These are phyloP conservation scores for Antechinus flavipes DNA, from an alignment of 2,113 vertebrate species.

Conservation along the genomic window DNA sequence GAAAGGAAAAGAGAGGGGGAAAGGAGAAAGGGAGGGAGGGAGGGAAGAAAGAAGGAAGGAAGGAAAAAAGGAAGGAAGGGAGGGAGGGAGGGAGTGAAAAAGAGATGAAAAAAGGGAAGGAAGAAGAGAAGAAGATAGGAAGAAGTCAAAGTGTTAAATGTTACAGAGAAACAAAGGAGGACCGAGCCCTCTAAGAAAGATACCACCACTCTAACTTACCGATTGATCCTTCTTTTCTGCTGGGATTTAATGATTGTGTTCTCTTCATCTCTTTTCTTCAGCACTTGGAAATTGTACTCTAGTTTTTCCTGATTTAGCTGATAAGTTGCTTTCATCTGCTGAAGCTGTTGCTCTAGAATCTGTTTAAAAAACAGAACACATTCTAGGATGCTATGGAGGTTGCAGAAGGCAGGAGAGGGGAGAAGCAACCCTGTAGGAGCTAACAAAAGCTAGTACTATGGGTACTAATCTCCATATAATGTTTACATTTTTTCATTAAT, in stretches of 20 bases:
- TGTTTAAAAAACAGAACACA: conserved; percentile 60
- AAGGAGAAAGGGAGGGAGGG: too few relatives aligned
- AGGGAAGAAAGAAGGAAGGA: too few relatives aligned
- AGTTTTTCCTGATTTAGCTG: conserved; percentile 89
- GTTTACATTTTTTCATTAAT: neutral
- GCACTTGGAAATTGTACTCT: conserved; percentile 87
- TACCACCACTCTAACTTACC: conserved; percentile 73
- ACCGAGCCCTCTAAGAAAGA: neutral
- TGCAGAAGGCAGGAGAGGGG: neutral
- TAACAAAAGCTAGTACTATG: neutral
- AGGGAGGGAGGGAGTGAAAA: neutral
- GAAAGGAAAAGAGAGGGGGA: neutral
- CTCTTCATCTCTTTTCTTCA: conserved; percentile 84
- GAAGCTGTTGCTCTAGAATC: conserved; percentile 85
- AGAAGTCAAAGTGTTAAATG: neutral
- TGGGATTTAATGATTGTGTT: conserved; percentile 81
- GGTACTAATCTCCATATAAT: neutral
- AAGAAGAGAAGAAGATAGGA: neutral
- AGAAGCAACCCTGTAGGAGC: neutral
- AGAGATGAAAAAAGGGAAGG: too few relatives aligned
- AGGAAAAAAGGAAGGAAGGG: neutral
- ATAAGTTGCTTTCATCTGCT: conserved; percentile 82
- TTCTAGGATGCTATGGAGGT: neutral
- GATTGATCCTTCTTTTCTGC: conserved; percentile 85
- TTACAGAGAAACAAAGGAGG: neutral